Conservation (phyloP, 2,113 vertebrate species). For the Tachysurus fulvidraco region DNA sequence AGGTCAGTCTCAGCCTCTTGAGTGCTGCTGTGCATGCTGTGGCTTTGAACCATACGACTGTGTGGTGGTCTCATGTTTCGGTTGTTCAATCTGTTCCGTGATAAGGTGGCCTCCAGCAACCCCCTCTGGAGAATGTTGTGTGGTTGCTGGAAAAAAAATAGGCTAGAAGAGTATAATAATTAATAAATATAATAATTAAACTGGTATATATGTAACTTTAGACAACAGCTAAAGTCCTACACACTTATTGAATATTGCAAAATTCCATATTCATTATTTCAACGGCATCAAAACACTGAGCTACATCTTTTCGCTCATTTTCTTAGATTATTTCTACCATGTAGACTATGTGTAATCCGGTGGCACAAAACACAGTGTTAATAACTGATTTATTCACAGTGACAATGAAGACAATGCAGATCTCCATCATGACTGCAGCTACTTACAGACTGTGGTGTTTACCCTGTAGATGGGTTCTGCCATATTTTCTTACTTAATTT, state of each 20-base stretch:
- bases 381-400: too few species aligned
- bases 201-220: neutral
- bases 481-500: too few species aligned
- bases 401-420: too few species aligned
- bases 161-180: neutral
- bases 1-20: neutral
- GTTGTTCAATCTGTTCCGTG: neutral
- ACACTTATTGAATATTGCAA: neutral
- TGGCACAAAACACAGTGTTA: too few species aligned
- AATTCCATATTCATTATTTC: too few species aligned
- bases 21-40: neutral
- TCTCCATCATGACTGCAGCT: too few species aligned
- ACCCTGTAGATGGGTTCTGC: too few species aligned
- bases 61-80: neutral
- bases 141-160: neutral
- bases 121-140: neutral
- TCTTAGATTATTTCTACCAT: too few species aligned
- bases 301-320: too few species aligned
- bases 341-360: too few species aligned
- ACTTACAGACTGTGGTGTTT: too few species aligned
- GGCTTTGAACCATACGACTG: neutral
- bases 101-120: neutral
- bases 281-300: too few species aligned
- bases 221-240: neutral
- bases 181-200: neutral